Evolutionary conservation across 2,113 vertebrate species (phyloP).

Genomic region (Megaceryle torquata): DNA sequence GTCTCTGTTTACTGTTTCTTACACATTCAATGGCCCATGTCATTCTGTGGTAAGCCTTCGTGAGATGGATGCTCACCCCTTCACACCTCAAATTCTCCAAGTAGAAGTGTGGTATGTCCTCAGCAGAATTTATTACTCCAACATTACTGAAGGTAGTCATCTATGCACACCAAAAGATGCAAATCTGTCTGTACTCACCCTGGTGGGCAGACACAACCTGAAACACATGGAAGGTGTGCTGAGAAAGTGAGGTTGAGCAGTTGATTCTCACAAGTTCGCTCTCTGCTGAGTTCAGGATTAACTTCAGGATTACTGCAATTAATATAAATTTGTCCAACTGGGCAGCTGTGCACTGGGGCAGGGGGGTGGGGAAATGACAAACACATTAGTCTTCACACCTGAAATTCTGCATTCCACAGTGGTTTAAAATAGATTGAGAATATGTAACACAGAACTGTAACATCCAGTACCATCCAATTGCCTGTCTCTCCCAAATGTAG

Average conservation of each 20-base stretch:
- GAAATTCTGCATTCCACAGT: not conserved
- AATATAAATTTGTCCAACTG: slow-evolving; percentile 83
- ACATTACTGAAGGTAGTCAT: not conserved
- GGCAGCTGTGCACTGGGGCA: slow-evolving; percentile 77
- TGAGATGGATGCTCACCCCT: not conserved
- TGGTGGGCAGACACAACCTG: slow-evolving; percentile 86
- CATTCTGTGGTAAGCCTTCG: not conserved
- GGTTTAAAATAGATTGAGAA: not conserved
- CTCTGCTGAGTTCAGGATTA: slow-evolving; percentile 70
- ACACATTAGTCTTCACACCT: not conserved
- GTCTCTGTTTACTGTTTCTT: not conserved
- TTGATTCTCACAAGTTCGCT: slow-evolving; percentile 90
- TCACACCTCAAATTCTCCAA: not conserved
- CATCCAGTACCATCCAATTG: not conserved
- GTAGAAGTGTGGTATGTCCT: not conserved
- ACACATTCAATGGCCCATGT: not conserved
- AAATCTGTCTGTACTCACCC: slow-evolving; percentile 77
- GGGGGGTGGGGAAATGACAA: not conserved
- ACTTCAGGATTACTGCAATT: slow-evolving; percentile 81
- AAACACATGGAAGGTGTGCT: slow-evolving; percentile 83
- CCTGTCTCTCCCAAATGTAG: not conserved
- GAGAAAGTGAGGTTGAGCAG: slow-evolving; percentile 89
- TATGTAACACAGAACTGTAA: not conserved
- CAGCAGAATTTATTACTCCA: not conserved
- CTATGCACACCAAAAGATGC: not conserved